Evolutionary conservation across 2,888 invertebrate genomes (phyloP), one percentile per base, ranked within the genome.

Genomic region (Limnephilus marmoratus): DNA sequence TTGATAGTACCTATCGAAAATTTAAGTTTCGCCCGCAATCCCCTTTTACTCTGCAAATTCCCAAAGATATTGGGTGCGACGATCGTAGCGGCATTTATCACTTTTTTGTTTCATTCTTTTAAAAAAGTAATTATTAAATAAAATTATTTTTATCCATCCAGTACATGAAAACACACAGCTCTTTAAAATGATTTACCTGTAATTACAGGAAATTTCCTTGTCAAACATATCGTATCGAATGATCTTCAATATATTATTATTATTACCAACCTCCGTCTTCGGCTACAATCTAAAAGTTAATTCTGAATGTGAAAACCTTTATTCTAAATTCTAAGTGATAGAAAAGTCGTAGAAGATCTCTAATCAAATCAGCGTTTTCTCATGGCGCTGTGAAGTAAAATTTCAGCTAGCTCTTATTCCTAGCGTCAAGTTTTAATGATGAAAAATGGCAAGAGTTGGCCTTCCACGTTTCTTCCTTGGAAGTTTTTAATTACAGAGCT

Each of bases 341-440:
- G 7, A 34, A 88, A 88, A 68, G 53, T 53, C 53, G 18, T 53
- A 53, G 68, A 68, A 24, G 68, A 68, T 31, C 15, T 87, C 13
- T 68, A 87, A 87, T 87, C 49, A 53, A 87, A 68, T 68, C 68
- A 53, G 86, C 86, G 29, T 87, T 53, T 68, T 49, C 68, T 24
- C 68, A 18, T 68, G n/a, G 2, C 24, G 24, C 24, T n/a, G 1
- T 24, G 68, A n/a, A 68, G 68, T 24, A 68, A 68, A 68, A n/a
- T 24, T 68, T 68, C n/a, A n/a, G 68, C 68, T 68, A 9, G 68
- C 24, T 68, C 85, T 85, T 24, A 37, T 34, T 49, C 90, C 18
- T 5, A 29, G 29, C n/a, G 13, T 7, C n/a, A 81, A 90, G n/a
- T 81, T 90, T 81, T 90, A 81, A 90, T 90, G 81, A 90, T 81